Evolutionary conservation across 2,113 vertebrate genomes (phyloP), one percentile per base, ranked within the genome.

Genomic region (Picathartes gymnocephalus): DNA sequence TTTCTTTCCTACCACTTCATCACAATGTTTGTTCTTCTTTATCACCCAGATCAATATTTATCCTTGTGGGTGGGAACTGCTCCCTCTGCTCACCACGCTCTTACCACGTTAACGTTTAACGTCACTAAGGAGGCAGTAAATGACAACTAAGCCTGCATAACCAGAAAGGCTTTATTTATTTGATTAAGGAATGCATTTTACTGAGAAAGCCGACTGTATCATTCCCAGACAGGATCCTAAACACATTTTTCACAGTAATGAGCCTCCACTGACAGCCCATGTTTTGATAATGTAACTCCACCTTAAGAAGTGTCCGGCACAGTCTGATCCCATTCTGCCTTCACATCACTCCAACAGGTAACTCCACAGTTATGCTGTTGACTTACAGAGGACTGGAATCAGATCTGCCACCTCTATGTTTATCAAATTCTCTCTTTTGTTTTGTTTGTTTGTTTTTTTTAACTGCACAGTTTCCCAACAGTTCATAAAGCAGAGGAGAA

Each of bases 1-100:
- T 95, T 93, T 95, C 84, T 91, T 93, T 90, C 86, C 64, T 86
- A 91, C 86, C 73, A 68, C 81, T 95, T 30, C 81, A 78, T 87
- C 84, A 88, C 71, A 95, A 60, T 97, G 95, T 97, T 97, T 97
- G 90, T 17, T 95, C 92, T 95, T 61, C 73, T 88, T 91, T 97
- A 97, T 97, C 94, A 86, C 35, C 1, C 60, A 58, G 74, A 97
- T 94, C 95, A 95, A 93, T 97, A 87, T 97, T 97, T 97, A 91
- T 94, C 93, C 65, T 71, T 90, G 93, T 94, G 95, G 96, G 97
- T 95, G 95, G 96, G 91, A 96, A 92, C 84, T n/a, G 83, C 93
- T 93, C 90, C 70, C 39, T 77, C 74, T 88, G 88, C 90, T 92
- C 93, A 17, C 80, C 56, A 65, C 2, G 8, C 88, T 86, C 68